Evolutionary conservation across 2,888 invertebrate genomes (phyloP).

Genomic region (Acrobasis suavella): DNA sequence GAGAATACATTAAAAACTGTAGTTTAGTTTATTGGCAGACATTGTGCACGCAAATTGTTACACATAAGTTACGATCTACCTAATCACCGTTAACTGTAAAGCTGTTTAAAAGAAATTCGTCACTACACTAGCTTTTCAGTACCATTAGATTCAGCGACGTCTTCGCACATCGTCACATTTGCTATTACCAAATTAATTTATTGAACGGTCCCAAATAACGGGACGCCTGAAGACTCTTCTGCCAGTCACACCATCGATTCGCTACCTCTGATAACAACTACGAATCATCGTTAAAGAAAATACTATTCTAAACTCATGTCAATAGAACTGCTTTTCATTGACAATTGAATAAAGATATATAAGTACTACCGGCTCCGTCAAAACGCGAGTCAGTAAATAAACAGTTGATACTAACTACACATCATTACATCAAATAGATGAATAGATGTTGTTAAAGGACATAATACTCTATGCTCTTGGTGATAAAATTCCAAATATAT

Average conservation of each 20-base stretch:
- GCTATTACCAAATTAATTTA: slow-evolving; percentile 69
- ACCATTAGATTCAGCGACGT: slow-evolving; percentile 17
- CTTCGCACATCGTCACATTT: slow-evolving; percentile 24
- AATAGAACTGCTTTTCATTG: slow-evolving; percentile 44
- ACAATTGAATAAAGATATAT: slow-evolving; percentile 45
- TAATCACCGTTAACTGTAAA: too few species aligned
- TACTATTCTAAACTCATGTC: slow-evolving; percentile 30
- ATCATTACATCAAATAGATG: slow-evolving; percentile 76
- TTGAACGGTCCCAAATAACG: slow-evolving; percentile 72
- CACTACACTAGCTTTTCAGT: background rate
- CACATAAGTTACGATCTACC: too few species aligned
- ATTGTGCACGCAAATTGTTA: too few species aligned
- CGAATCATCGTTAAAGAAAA: slow-evolving; percentile 32
- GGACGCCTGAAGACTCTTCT: slow-evolving; percentile 73
- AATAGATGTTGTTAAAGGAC: slow-evolving; percentile 58
- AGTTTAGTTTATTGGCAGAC: too few species aligned
- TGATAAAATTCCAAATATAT: slow-evolving; percentile 57
- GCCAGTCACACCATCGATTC: slow-evolving; percentile 61
- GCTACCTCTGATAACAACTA: slow-evolving; percentile 34
- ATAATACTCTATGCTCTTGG: slow-evolving; percentile 54
- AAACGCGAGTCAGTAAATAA: slow-evolving; percentile 68
- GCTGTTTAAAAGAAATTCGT: background rate
- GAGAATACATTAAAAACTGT: too few species aligned
- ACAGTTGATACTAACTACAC: slow-evolving; percentile 78
- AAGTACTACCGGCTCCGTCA: slow-evolving; percentile 43